These are phyloP conservation scores for Leptodactylus fallax DNA, from an alignment of 2,797 vertebrate genomes.

Conservation along the genomic window DNA sequence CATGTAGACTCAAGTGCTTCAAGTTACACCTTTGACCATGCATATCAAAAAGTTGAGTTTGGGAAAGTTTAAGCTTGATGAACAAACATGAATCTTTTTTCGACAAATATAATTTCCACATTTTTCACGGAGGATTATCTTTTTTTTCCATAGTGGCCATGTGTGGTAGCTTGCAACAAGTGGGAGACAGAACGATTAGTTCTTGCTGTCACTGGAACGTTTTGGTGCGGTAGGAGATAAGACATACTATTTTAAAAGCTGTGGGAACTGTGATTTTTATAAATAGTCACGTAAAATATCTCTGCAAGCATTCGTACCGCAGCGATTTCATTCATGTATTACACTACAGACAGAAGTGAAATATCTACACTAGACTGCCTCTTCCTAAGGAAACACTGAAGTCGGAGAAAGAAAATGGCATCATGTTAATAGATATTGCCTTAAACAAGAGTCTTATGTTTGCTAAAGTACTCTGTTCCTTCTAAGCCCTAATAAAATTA, in stretches of 20 bases:
- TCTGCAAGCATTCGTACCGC: not conserved
- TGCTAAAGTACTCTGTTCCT: not conserved
- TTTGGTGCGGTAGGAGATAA: slow-evolving; percentile 2
- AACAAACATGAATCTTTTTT: not conserved
- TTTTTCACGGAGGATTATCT: not conserved
- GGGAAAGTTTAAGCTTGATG: not conserved
- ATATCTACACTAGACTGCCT: not conserved
- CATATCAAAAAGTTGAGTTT: not conserved
- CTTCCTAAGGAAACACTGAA: not conserved
- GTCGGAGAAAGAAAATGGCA: not conserved
- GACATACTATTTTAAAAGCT: not conserved
- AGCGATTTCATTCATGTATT: not conserved
- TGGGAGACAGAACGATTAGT: not conserved
- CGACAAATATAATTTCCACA: not conserved
- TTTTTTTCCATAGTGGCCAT: not conserved
- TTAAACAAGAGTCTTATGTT: not conserved
- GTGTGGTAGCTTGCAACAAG: not conserved
- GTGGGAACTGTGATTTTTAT: not conserved
- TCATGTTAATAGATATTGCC: not conserved
- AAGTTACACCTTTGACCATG: too few species aligned
- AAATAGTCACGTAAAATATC: slow-evolving; percentile 17
- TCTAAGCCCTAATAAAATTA: not conserved
- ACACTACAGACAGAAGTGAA: not conserved
- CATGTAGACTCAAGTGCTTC: not conserved
- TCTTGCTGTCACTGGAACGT: not conserved